These are phyloP conservation scores for Petrocephalus sullivani DNA, from an alignment of 2,797 vertebrate species.

Conservation along the genomic window DNA sequence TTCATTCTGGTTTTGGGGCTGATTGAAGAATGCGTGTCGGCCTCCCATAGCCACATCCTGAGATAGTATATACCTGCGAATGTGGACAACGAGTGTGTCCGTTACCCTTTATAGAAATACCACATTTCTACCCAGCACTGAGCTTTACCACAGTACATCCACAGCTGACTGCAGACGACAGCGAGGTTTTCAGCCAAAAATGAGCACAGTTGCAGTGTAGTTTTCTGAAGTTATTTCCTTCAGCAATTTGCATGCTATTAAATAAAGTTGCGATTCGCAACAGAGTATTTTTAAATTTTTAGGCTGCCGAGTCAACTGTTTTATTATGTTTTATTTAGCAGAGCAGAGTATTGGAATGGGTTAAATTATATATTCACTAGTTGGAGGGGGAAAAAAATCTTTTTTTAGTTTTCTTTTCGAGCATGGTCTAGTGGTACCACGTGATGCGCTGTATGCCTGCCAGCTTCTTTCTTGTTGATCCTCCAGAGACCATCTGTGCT, in stretches of 20 bases:
- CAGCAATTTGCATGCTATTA: neutral
- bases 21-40: neutral
- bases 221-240: conserved; percentile 9
- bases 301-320: conserved; percentile 7
- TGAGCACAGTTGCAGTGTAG: neutral
- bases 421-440: conserved; percentile 66
- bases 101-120: neutral
- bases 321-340: conserved; percentile 15
- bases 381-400: conserved; percentile 56
- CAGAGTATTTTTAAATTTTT: conserved; percentile 8
- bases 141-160: neutral
- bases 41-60: neutral
- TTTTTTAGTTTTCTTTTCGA: conserved; percentile 63
- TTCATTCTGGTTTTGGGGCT: neutral
- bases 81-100: neutral
- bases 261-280: neutral
- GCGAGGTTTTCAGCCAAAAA: neutral
- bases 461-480: conserved; percentile 98
- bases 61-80: neutral
- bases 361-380: conserved; percentile 65
- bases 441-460: conserved; percentile 78
- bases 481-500: conserved; percentile 98
- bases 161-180: neutral
- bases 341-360: conserved; percentile 49
- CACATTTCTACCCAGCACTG: neutral